phyloP scores from a whole-genome alignment of 2,888 invertebrate genomes.

The Aporophyla lueneburgensis region DNA sequence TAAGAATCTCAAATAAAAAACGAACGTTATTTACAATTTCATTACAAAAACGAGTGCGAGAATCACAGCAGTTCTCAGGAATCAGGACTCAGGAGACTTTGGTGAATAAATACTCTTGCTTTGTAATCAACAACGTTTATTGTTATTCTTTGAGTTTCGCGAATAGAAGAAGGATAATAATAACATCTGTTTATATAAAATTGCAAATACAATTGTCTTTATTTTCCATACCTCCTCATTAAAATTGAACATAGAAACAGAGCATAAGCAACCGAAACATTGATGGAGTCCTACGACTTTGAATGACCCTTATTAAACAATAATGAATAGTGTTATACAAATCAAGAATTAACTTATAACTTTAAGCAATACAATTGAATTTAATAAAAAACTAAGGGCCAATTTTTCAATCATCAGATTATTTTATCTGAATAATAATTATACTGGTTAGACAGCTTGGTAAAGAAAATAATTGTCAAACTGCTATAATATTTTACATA shows the following conservation, averaged over 20 bases:
- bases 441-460: background rate
- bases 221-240: background rate
- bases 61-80: background rate
- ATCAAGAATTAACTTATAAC: background rate
- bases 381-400: background rate
- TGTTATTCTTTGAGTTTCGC: constrained; percentile 2
- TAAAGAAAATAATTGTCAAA: background rate
- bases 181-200: constrained; percentile 1
- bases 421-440: background rate
- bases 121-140: constrained; percentile 12
- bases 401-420: background rate
- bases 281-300: background rate
- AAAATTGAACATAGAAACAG: background rate
- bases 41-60: background rate
- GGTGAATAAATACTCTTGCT: background rate
- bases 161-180: background rate
- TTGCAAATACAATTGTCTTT: background rate
- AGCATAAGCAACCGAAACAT: background rate
- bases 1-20: background rate
- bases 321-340: background rate
- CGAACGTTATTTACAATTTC: background rate
- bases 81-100: background rate
- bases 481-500: background rate
- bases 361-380: background rate
- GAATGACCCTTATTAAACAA: background rate